Percentiles rank a stretch among this genome's conserved stretches.
Conservation (phyloP, 2,113 vertebrate genomes). For the Hipposideros armiger region DNA sequence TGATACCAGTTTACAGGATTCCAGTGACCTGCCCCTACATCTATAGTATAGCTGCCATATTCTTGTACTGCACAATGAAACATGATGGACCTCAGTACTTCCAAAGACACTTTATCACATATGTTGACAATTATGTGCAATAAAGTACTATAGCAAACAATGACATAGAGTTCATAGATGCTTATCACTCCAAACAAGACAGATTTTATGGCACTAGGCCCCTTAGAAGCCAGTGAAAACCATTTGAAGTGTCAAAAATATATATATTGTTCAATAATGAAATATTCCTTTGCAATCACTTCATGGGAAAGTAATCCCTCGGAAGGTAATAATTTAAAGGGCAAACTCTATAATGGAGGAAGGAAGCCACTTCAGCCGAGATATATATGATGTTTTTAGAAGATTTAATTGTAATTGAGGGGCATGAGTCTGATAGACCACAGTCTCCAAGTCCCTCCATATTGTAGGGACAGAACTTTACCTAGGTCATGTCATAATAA, state of each 20-base stretch:
- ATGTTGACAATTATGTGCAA: slow-evolving; percentile 69
- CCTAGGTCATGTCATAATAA: neutral
- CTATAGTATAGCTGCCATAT: neutral
- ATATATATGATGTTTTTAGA: neutral
- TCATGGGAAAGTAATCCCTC: slow-evolving; percentile 34
- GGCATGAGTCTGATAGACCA: neutral
- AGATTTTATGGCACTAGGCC: slow-evolving; percentile 62
- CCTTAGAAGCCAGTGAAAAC: slow-evolving; percentile 62
- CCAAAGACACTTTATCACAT: slow-evolving; percentile 62
- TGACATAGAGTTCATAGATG: slow-evolving; percentile 69
- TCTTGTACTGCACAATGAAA: neutral
- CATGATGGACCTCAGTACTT: neutral
- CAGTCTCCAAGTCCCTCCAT: neutral
- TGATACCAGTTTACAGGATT: neutral
- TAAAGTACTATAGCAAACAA: slow-evolving; percentile 54
- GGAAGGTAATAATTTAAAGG: slow-evolving; percentile 55
- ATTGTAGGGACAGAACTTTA: neutral
- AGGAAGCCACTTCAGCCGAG: neutral
- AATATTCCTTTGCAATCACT: slow-evolving; percentile 65
- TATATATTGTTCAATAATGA: slow-evolving; percentile 25
- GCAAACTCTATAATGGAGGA: neutral
- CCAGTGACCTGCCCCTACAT: neutral
- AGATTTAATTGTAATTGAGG: slow-evolving; percentile 45
- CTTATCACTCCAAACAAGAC: slow-evolving; percentile 76
- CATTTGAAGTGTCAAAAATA: slow-evolving; percentile 60